Evolutionary conservation across 2,888 invertebrate genomes (phyloP).

Genomic region (Melinaea menophilus): DNA sequence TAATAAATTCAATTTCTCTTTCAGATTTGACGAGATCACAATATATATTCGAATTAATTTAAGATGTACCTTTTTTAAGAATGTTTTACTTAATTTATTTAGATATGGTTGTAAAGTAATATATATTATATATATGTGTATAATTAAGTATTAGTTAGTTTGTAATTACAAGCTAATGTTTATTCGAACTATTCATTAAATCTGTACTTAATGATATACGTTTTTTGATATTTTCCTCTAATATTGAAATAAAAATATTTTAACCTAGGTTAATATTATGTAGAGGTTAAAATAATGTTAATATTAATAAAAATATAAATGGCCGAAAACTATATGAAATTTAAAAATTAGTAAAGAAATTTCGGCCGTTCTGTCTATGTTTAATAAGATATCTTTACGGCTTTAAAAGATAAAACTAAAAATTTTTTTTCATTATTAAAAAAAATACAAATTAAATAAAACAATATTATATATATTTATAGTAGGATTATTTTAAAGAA

Average conservation of each 20-base stretch:
- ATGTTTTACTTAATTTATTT: conserved; percentile 22
- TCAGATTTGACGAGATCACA: conserved; percentile 23
- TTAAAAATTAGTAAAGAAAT: too few species aligned
- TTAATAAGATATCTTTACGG: too few species aligned
- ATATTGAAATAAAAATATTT: too few species aligned
- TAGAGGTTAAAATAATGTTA: too few species aligned
- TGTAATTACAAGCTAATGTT: conserved; percentile 17
- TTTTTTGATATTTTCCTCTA: conserved; percentile 2
- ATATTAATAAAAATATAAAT: too few species aligned
- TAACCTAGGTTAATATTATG: neutral
- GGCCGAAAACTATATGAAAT: too few species aligned
- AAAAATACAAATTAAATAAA: too few species aligned
- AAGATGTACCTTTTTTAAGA: conserved; percentile 15
- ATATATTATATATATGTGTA: conserved; percentile 19
- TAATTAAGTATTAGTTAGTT: conserved; percentile 15
- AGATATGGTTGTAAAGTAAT: conserved; percentile 10
- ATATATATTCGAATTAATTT: conserved; percentile 29
- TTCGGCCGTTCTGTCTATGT: too few species aligned
- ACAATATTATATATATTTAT: too few species aligned
- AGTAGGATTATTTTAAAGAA: too few species aligned
- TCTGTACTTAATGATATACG: conserved; percentile 26
- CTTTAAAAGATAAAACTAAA: too few species aligned
- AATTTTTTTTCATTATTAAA: too few species aligned
- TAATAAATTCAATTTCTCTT: conserved; percentile 15
- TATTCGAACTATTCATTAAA: conserved; percentile 21